Evolutionary conservation across 2,888 invertebrate genomes (phyloP), one percentile per base, ranked within the genome.

Genomic region (Doris montereyensis): DNA sequence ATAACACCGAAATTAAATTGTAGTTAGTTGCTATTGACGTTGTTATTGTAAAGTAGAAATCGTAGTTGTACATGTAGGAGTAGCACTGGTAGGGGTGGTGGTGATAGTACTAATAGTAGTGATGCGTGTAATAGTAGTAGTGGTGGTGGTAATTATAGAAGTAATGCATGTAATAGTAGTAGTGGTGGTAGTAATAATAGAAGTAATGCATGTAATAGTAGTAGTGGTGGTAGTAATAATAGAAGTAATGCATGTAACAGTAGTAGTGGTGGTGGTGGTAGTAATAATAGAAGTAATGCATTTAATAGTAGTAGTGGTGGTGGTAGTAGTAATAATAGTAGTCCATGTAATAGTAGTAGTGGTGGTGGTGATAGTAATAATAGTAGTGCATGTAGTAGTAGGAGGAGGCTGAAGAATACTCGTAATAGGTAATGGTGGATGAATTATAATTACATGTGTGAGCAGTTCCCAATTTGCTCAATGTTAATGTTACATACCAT

Each of bases 41-140:
- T n/a, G 62, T 62, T n/a, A 5, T 62, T n/a, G 62, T 62, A 62
- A 21, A 5, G 21, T 8, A 13, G 62, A 5, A 62, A 21, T 62
- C 4, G 62, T 62, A 62, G 62, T 62, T 13, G 62, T 62, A 62
- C 13, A 5, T 13, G 62, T 62, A 62, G 62, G 5, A 62, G 62
- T 62, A 62, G 62, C 21, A 62, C 13, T 62, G 21, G 62, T 62
- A 62, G 62, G 5, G 21, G 62, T 62, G 21, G 62, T 62, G 21
- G 62, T 62, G 21, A 21, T 62, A 62, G 62, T 62, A 62, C 13
- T 62, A 62, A 21, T 62, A 62, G 62, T 62, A 62, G 62, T 62
- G 21, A 21, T 62, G 21, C 13, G 5, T 8, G 17, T 62, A 62
- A 21, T n/a, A 13, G n/a, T 62, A 62, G 24, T 13, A 8, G 62